Conservation (phyloP, 2,888 invertebrate species). For the Tiliacea citrago region DNA sequence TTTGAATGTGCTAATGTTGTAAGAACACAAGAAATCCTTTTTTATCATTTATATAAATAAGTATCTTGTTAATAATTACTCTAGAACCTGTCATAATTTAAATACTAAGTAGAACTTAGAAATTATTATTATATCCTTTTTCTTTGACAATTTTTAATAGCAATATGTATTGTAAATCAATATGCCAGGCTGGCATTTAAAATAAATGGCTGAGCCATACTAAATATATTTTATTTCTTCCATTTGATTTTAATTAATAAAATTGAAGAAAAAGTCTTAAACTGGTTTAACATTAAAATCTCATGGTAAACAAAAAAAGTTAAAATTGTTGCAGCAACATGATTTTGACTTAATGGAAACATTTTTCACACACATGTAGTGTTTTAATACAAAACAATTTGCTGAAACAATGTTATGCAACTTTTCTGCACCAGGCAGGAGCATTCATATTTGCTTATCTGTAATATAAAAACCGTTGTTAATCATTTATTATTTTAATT, state of each 20-base stretch:
- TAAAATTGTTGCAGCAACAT: conserved; percentile 1
- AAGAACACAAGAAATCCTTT: not conserved
- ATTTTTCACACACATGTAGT: not conserved
- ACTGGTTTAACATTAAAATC: not conserved
- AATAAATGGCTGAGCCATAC: conserved; percentile 60
- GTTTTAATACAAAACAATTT: not conserved
- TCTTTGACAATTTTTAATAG: conserved; percentile 7
- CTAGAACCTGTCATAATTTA: conserved; percentile 14
- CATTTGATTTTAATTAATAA: not conserved
- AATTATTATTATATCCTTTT: conserved; percentile 29
- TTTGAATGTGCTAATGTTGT: conserved; percentile 1
- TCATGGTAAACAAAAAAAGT: no score
- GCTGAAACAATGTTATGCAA: not conserved
- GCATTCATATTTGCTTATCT: not conserved
- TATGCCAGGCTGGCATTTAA: conserved; percentile 37
- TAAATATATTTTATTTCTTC: conserved; percentile 15
- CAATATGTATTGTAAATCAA: conserved; percentile 24
- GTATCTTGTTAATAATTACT: conserved; percentile 4
- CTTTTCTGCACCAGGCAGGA: not conserved
- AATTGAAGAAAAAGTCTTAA: not conserved
- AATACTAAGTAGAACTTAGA: conserved; percentile 32
- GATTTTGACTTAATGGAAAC: no score
- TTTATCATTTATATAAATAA: conserved; percentile 20
- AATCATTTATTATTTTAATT: not conserved
- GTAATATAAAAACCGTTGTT: not conserved